Base-by-base conservation (phyloP, 2,888 invertebrate species). In the Cacoxenus indagator region DNA sequence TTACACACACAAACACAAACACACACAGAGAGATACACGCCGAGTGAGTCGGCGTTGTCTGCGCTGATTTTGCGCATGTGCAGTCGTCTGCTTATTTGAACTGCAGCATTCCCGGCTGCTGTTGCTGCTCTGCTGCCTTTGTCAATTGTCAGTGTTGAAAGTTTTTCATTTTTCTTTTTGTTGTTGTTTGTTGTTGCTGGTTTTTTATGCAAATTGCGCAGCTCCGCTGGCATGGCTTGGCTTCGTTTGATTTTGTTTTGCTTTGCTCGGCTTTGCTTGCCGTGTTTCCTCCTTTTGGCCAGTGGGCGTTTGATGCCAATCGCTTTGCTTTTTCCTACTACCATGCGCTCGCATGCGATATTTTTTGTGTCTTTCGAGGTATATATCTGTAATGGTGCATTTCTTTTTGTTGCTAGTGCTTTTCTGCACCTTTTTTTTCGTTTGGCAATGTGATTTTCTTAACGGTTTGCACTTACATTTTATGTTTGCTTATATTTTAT, bases 231-330 rank as follows among this genome's bases (percentile, higher is more conserved):
- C 45, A n/a, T n/a, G n/a, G n/a, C n/a, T 4, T 43, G 14, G 45
- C 45, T n/a, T 43, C 45, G 45, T 26, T 19, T 65, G 69, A 70
- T 70, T 69, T 68, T 70, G 68, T 72, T 70, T 72, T 71, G 71
- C 67, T 22, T 26, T n/a, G 48, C 17, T 48, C 19, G 4, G 48
- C 19, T 48, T 48, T 6, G 22, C 48, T 11, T 48, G n/a, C 11
- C n/a, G 45, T 43, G 45, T 43, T n/a, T 51, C 22, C n/a, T 9
- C 22, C 22, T 57, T 17, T 4, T 17, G 57, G 14, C 14, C 81
- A 78, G 82, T 84, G 83, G 82, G 82, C 82, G 83, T 84, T 82
- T 80, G 82, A 83, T 83, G 81, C 83, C 83, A 80, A 84, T 82
- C 82, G 80, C 75, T 66, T 70, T 68, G 48, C 48, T 45, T 67